These are phyloP conservation scores for Sminthopsis crassicaudata DNA, from an alignment of 2,113 vertebrate species.

Conservation along the genomic window DNA sequence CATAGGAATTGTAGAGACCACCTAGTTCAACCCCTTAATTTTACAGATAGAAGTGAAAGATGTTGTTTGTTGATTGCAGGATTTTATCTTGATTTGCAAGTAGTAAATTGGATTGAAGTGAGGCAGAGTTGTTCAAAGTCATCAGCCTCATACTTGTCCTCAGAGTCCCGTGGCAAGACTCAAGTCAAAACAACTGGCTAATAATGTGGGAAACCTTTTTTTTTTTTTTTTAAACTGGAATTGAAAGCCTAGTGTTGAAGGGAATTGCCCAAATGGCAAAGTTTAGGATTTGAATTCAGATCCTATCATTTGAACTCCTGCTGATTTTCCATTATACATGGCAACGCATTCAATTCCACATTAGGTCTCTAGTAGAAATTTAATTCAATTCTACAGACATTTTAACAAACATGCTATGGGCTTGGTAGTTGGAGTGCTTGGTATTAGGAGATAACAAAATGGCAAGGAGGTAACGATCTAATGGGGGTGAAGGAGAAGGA, in stretches of 20 bases:
- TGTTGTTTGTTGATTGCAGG: neutral
- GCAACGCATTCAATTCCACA: neutral
- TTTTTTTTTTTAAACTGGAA: neutral
- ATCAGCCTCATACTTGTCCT: neutral
- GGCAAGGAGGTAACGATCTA: neutral
- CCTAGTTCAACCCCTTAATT: neutral
- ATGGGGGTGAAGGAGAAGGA: neutral
- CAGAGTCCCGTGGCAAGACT: neutral
- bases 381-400: neutral
- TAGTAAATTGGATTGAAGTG: neutral
- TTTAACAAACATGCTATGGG: neutral
- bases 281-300: neutral
- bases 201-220: neutral
- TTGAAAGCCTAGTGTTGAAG: neutral
- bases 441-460: neutral
- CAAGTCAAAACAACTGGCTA: too few relatives aligned
- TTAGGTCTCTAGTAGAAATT: neutral
- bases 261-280: neutral
- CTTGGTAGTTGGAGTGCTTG: neutral
- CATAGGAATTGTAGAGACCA: neutral
- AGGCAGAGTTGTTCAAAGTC: neutral
- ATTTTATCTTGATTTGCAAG: too few relatives aligned
- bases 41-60: neutral
- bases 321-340: neutral
- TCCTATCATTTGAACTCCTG: neutral